These are phyloP conservation scores for Caenorhabditis sp. DNA, from an alignment of 2,888 invertebrate species.

Conservation along the genomic window DNA sequence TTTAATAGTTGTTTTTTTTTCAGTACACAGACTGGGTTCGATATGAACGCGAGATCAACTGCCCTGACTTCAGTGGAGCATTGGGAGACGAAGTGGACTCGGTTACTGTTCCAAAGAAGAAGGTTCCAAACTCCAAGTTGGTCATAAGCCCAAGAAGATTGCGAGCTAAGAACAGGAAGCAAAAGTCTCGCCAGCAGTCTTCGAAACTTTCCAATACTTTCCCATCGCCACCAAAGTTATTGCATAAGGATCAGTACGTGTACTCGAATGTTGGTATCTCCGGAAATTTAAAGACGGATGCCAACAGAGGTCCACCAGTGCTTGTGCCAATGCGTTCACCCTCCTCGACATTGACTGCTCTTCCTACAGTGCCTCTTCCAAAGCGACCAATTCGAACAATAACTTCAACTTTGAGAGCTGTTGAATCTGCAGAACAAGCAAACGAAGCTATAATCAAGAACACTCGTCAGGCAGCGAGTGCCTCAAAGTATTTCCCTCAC, in stretches of 20 bases:
- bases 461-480: neutral
- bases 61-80: constrained; percentile 6
- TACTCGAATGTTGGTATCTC: no score
- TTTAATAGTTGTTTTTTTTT: constrained; percentile 9
- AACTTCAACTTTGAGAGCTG: neutral
- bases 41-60: constrained; percentile 9
- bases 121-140: neutral
- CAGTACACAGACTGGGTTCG: constrained; percentile 24
- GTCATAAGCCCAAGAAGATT: neutral
- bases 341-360: no score
- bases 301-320: neutral
- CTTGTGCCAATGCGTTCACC: neutral
- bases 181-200: no score
- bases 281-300: no score
- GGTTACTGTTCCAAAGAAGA: neutral
- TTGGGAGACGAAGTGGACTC: neutral
- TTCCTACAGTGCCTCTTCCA: no score
- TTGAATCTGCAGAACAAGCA: neutral
- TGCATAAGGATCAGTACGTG: neutral
- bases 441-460: neutral
- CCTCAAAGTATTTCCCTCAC: no score
- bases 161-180: neutral
- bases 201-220: neutral
- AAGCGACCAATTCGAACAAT: neutral
- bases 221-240: neutral